phyloP scores from a whole-genome alignment of 92 coral and sea anemone genomes.

The Heliopora coerulea region DNA sequence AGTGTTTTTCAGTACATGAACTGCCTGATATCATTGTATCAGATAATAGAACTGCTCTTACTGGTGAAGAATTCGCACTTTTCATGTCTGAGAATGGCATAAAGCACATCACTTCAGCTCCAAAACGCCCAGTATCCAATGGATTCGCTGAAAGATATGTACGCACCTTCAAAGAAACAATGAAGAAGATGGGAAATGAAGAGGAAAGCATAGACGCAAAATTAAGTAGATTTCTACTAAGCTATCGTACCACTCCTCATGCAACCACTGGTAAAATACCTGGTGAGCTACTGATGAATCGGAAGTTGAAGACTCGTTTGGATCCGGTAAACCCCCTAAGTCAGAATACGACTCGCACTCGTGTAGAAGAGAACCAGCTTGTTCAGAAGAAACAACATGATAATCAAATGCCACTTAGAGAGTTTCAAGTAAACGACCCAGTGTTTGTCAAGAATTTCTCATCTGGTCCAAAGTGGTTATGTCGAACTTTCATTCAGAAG shows the following conservation, averaged over 20 bases:
- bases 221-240: conserved; percentile 34
- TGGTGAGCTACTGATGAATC: conserved; percentile 28
- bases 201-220: conserved; percentile 35
- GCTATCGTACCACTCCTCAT: conserved; percentile 44
- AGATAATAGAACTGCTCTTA: conserved; percentile 33
- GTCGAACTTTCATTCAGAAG: conserved; percentile 33
- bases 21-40: conserved; percentile 19
- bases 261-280: conserved; percentile 43
- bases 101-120: conserved; percentile 46
- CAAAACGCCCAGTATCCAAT: conserved; percentile 49
- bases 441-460: neutral
- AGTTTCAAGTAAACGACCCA: neutral
- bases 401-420: neutral
- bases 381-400: conserved; percentile 29
- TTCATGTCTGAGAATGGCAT: conserved; percentile 49
- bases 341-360: conserved; percentile 16
- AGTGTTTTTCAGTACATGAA: conserved; percentile 16
- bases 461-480: conserved; percentile 43
- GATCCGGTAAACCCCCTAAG: conserved; percentile 45
- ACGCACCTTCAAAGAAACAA: conserved; percentile 42
- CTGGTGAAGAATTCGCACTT: conserved; percentile 42
- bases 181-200: conserved; percentile 44
- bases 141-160: conserved; percentile 48
- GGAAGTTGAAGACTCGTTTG: conserved; percentile 35
- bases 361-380: conserved; percentile 27